These are phyloP conservation scores for Palaemon carinicauda DNA, from an alignment of 1,140 invertebrate genomes.

Conservation along the genomic window DNA sequence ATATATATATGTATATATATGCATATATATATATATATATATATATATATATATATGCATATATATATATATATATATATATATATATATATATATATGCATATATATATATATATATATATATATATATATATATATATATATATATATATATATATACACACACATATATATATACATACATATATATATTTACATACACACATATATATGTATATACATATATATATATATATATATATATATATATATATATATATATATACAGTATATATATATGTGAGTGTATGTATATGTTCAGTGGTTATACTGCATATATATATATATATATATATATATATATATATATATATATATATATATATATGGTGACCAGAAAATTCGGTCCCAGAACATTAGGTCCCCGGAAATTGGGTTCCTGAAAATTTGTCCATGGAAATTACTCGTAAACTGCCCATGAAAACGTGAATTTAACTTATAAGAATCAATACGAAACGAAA, in stretches of 20 bases:
- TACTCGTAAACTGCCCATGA: too few relatives aligned
- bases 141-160: neutral
- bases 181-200: neutral
- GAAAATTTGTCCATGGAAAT: too few relatives aligned
- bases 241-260: neutral
- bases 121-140: neutral
- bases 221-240: neutral
- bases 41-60: neutral
- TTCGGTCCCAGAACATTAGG: too few relatives aligned
- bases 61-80: neutral
- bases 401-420: too few relatives aligned
- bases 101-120: slow-evolving; percentile 3
- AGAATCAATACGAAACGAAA: too few relatives aligned
- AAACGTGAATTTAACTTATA: too few relatives aligned
- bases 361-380: too few relatives aligned
- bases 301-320: too few relatives aligned
- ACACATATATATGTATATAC: neutral
- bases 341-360: too few relatives aligned
- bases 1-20: neutral
- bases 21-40: neutral
- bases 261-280: neutral
- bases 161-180: neutral
- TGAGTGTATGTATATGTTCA: too few relatives aligned
- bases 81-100: neutral
- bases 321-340: too few relatives aligned